Base-by-base conservation (phyloP, 2,888 invertebrate species). In the Xanthia togata region DNA sequence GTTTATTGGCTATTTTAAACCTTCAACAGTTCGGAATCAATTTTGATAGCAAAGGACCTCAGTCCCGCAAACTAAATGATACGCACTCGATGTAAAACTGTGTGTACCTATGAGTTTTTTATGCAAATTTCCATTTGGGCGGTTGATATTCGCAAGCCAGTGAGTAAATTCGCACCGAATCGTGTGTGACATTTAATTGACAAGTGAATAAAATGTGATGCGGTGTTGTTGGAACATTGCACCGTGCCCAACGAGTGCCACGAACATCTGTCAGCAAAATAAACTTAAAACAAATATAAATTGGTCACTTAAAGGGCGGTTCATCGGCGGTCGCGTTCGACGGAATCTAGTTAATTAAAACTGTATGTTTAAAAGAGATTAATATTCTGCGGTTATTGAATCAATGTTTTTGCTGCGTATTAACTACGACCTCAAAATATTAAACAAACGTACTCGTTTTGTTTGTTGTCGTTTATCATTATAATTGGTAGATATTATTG, bases 101-200 rank as follows among this genome's bases (percentile, higher is more conserved):
- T 89, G 87, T 78, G 85, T 89, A 93, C 91, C 90, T 93, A 92
- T 93, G 64, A 78, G 79, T 86, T 95, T 95, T 95, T 95, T 93
- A 96, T 96, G 95, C 90, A 95, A 95, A 95, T 96, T 94, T 93
- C 92, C 95, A 94, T 94, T 94, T 93, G 94, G 92, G 90, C 91
- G 90, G 93, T 91, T 94, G 93, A 95, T 95, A 91, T 94, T 94
- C 92, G 90, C 94, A 89, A 92, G 88, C 91, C 92, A 93, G 92
- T 94, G 95, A 90, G 93, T 94, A 93, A 94, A 96, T 95, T 96
- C 92, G 91, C 92, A 92, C 88, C 93, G 95, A 93, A 94, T 95
- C 93, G 95, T 90, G 91, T 91, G 94, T 94, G 95, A 95, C 93
- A 94, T 94, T 94, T 94, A 95, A 95, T 95, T 94, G 96, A 95